A percentile compares a stretch with the other conserved stretches of the same genome.
Conservation (phyloP, 2,797 vertebrate genomes). For the Morelia viridis region DNA sequence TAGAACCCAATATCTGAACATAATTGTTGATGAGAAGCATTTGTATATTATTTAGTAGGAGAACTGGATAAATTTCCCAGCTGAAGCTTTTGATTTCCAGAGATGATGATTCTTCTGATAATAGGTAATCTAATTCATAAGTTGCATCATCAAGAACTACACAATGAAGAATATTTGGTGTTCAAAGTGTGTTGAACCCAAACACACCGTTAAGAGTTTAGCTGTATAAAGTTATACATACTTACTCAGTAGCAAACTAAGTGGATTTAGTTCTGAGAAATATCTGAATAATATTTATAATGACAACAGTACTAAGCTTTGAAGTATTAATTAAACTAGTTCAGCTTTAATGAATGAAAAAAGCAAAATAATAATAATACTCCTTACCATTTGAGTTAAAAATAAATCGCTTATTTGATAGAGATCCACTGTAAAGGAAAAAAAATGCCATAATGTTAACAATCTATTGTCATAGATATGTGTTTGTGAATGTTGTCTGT, state of each 20-base stretch:
- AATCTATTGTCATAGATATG: background rate
- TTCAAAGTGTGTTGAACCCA: background rate
- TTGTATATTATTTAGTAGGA: background rate
- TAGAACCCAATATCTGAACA: background rate
- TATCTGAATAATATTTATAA: background rate
- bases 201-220: background rate
- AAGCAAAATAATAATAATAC: background rate
- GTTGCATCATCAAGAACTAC: background rate
- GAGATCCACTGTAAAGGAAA: conserved; percentile 80
- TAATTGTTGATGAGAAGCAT: background rate
- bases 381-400: conserved; percentile 84
- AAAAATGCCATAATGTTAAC: conserved; percentile 22
- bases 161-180: background rate
- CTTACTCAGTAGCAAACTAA: background rate
- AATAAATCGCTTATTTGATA: conserved; percentile 82
- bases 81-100: background rate
- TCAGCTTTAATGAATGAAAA: background rate
- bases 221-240: background rate
- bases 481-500: background rate
- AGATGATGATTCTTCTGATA: background rate
- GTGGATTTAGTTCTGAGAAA: background rate
- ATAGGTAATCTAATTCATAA: background rate
- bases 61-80: background rate
- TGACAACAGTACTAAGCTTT: background rate
- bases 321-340: background rate